phyloP scores from a whole-genome alignment of 1,140 invertebrate species.

The Nephila pilipes region DNA sequence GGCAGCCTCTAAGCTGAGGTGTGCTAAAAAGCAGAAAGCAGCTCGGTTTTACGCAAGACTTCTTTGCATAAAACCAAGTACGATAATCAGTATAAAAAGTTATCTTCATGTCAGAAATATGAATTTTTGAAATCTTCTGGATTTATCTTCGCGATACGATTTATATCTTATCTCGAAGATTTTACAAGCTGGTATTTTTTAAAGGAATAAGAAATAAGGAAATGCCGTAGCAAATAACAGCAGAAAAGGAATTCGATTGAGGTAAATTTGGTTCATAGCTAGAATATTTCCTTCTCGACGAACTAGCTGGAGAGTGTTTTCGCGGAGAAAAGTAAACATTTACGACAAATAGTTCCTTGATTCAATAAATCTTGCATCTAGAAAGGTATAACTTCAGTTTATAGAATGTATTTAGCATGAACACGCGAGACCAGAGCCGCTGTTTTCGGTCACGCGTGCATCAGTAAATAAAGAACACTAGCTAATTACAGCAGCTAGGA shows the following conservation, averaged over 20 bases:
- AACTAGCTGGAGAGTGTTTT: too few species aligned
- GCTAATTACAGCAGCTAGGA: not conserved
- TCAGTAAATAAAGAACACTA: constrained; percentile 27
- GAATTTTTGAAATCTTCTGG: constrained; percentile 57
- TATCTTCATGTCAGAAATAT: constrained; percentile 57
- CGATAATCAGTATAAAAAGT: constrained; percentile 41
- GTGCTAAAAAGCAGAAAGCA: not conserved
- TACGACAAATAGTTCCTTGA: not conserved
- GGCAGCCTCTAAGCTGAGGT: constrained; percentile 9
- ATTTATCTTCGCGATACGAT: constrained; percentile 45
- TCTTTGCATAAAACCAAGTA: constrained; percentile 52
- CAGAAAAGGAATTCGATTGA: not conserved
- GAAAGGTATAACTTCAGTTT: not conserved
- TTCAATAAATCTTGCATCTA: constrained; percentile 15
- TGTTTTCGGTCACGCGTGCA: not conserved
- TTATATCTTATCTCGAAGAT: constrained; percentile 25
- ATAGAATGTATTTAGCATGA: not conserved
- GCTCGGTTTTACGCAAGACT: constrained; percentile 22
- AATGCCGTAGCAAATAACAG: not conserved
- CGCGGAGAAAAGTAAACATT: not conserved
- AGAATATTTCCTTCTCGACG: not conserved
- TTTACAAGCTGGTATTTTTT: constrained; percentile 25
- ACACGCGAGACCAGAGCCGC: not conserved
- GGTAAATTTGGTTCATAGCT: not conserved
- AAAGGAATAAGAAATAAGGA: not conserved